Conservation (phyloP, 2,888 invertebrate species). For the Drosophila birchii region DNA sequence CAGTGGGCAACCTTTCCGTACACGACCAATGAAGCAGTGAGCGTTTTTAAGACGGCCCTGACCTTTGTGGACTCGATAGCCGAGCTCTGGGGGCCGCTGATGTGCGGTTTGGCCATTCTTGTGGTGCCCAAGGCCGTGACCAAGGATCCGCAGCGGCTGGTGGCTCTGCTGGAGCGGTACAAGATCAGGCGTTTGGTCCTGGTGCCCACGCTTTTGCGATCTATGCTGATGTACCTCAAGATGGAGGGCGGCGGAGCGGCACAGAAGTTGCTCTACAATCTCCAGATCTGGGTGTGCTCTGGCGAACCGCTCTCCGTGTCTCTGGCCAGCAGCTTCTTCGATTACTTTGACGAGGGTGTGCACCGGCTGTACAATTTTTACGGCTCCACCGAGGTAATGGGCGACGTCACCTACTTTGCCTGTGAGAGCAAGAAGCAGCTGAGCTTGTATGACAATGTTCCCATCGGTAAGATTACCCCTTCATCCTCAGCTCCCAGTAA, state of each 20-base stretch:
- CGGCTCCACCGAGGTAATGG: slow-evolving; percentile 96
- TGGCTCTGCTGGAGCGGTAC: slow-evolving; percentile 89
- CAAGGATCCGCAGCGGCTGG: slow-evolving; percentile 91
- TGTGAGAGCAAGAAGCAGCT: slow-evolving; percentile 88
- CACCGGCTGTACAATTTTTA: slow-evolving; percentile 93
- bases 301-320: slow-evolving; percentile 92
- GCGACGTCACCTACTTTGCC: slow-evolving; percentile 93
- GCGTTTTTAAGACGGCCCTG: slow-evolving; percentile 95
- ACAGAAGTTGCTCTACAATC: slow-evolving; percentile 86
- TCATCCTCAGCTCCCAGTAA: no score
- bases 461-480: slow-evolving; percentile 88
- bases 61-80: slow-evolving; percentile 96
- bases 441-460: slow-evolving; percentile 88
- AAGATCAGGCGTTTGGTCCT: slow-evolving; percentile 92
- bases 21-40: slow-evolving; percentile 87
- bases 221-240: slow-evolving; percentile 90
- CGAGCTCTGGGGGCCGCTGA: slow-evolving; percentile 94
- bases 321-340: slow-evolving; percentile 91
- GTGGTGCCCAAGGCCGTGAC: slow-evolving; percentile 90
- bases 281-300: slow-evolving; percentile 94
- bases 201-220: slow-evolving; percentile 92
- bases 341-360: slow-evolving; percentile 88
- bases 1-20: slow-evolving; percentile 94
- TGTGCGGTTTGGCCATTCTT: slow-evolving; percentile 89
- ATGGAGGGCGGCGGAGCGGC: slow-evolving; percentile 84